These are phyloP conservation scores for Nysson spinosus DNA, from an alignment of 2,888 invertebrate genomes.

Conservation along the genomic window DNA sequence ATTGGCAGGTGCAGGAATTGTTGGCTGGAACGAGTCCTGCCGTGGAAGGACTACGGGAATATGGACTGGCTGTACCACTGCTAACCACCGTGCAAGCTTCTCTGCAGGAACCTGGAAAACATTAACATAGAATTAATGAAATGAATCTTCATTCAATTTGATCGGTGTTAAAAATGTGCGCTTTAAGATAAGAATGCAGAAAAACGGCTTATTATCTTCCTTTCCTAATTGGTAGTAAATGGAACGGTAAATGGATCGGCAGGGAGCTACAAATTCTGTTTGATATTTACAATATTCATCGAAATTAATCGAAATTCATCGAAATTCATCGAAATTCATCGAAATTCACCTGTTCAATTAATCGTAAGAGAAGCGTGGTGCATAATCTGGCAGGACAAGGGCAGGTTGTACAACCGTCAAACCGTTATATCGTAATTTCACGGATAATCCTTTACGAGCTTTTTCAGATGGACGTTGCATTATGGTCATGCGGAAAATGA, in stretches of 20 bases:
- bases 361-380: conserved; percentile 11
- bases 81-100: conserved; percentile 84
- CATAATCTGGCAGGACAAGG: conserved; percentile 30
- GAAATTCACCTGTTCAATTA: conserved; percentile 19
- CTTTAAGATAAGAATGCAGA: too few species aligned
- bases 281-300: too few species aligned
- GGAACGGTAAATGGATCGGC: too few species aligned
- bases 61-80: conserved; percentile 82
- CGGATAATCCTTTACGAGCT: conserved; percentile 44
- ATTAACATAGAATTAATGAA: neutral
- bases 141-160: neutral
- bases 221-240: too few species aligned
- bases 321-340: too few species aligned
- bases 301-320: too few species aligned
- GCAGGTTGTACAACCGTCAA: conserved; percentile 54
- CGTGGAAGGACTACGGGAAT: conserved; percentile 77
- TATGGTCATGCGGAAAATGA: conserved; percentile 15
- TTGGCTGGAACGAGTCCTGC: conserved; percentile 70
- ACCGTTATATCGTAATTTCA: conserved; percentile 59
- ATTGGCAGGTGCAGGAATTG: conserved; percentile 86
- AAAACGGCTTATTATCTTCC: too few species aligned
- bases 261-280: too few species aligned
- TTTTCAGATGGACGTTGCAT: conserved; percentile 21
- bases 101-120: conserved; percentile 74
- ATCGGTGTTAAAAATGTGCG: too few species aligned